A percentile compares a stretch with the other conserved stretches of the same genome.
These are phyloP conservation scores for Pristionchus arcanus DNA, from an alignment of 2,888 invertebrate genomes.

Conservation along the genomic window DNA sequence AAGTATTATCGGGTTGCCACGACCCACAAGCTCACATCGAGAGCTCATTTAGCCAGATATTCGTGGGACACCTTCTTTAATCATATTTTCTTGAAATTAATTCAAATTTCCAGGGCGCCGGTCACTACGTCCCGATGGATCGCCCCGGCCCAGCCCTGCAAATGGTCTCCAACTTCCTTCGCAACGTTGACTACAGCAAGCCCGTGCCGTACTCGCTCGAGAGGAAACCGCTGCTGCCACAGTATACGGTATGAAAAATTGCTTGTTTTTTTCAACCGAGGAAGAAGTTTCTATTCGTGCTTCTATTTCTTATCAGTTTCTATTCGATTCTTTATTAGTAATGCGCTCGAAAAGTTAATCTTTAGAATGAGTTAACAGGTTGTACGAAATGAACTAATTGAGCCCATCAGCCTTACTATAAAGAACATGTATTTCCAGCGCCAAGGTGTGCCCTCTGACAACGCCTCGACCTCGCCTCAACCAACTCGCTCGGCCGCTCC, in stretches of 20 bases:
- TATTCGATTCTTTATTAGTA: not conserved
- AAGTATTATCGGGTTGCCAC: no score
- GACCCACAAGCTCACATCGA: no score
- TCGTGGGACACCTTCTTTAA: no score
- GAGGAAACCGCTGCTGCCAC: slow-evolving; percentile 54
- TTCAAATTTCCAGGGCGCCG: slow-evolving; percentile 82
- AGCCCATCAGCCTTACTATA: no score
- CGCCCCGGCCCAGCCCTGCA: slow-evolving; percentile 87
- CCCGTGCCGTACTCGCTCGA: slow-evolving; percentile 23
- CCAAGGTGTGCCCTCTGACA: not conserved
- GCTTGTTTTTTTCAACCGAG: no score
- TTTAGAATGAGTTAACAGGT: no score
- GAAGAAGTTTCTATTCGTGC: no score
- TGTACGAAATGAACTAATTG: no score
- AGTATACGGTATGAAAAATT: slow-evolving; percentile 46
- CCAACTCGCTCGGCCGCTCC: not conserved
- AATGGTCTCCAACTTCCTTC: slow-evolving; percentile 6
- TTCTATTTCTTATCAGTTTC: not conserved
- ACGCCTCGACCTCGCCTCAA: not conserved
- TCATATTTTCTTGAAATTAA: not conserved
- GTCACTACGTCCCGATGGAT: slow-evolving; percentile 89
- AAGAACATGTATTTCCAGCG: not conserved
- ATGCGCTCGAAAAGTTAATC: no score
- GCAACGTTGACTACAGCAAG: slow-evolving; percentile 72
- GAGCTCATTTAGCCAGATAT: no score